These are phyloP conservation scores for Lymantria dispar DNA, from an alignment of 2,888 invertebrate genomes.

Conservation along the genomic window DNA sequence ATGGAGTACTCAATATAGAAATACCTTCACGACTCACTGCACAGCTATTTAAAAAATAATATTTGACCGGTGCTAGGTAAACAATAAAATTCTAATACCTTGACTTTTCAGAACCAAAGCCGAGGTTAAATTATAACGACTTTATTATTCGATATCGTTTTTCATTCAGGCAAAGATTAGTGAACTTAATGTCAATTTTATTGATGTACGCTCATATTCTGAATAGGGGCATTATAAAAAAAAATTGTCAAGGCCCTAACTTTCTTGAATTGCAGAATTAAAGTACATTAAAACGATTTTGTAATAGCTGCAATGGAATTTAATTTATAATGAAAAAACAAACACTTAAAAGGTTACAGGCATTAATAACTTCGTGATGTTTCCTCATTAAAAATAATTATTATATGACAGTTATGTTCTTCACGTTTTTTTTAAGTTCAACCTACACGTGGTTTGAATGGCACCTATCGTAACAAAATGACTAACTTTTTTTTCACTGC, in stretches of 20 bases:
- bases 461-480: slow-evolving; percentile 15
- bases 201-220: slow-evolving; percentile 15
- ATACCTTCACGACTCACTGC: slow-evolving; percentile 28
- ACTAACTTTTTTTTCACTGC: background rate
- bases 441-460: slow-evolving; percentile 5
- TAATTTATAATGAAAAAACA: background rate
- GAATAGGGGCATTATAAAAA: background rate
- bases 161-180: slow-evolving; percentile 49
- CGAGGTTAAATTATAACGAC: slow-evolving; percentile 53
- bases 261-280: background rate
- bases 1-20: slow-evolving; percentile 3
- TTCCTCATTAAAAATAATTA: slow-evolving; percentile 10
- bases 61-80: slow-evolving; percentile 42
- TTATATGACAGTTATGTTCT: slow-evolving; percentile 9
- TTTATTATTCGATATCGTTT: slow-evolving; percentile 45
- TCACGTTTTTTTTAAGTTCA: slow-evolving; percentile 5
- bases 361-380: slow-evolving; percentile 16
- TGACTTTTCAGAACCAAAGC: slow-evolving; percentile 55
- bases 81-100: slow-evolving; percentile 57
- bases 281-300: background rate
- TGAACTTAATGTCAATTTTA: slow-evolving; percentile 29
- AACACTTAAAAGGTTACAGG: slow-evolving; percentile 2
- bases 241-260: background rate
- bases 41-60: slow-evolving; percentile 7
- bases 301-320: background rate